These are phyloP conservation scores for Psittacula derbiana DNA, from an alignment of 2,797 vertebrate genomes.

Conservation along the genomic window DNA sequence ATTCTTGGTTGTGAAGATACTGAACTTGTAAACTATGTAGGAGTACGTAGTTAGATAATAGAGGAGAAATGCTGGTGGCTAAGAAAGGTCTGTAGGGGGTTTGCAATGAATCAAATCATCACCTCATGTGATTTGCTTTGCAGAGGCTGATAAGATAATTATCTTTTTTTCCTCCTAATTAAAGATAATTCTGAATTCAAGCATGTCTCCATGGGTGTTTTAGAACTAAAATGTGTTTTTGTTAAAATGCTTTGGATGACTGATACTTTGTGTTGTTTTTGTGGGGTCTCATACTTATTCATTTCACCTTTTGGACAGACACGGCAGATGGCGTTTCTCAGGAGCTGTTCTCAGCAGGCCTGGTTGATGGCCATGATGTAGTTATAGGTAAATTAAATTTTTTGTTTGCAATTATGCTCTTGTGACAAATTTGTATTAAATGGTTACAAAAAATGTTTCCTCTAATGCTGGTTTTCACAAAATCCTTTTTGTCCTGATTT, in stretches of 20 bases:
- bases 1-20: neutral
- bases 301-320: slow-evolving; percentile 83
- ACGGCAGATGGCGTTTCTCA: slow-evolving; percentile 98
- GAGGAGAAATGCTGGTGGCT: neutral
- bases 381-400: slow-evolving; percentile 90
- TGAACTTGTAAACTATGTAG: neutral
- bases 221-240: slow-evolving; percentile 53
- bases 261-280: slow-evolving; percentile 52
- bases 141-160: slow-evolving; percentile 31
- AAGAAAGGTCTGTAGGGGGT: neutral
- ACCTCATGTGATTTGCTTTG: slow-evolving; percentile 5
- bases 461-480: slow-evolving; percentile 31
- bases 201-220: slow-evolving; percentile 40
- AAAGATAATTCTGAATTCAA: slow-evolving; percentile 55
- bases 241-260: slow-evolving; percentile 51
- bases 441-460: slow-evolving; percentile 54
- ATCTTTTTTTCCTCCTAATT: slow-evolving; percentile 31
- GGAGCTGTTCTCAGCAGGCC: slow-evolving; percentile 96
- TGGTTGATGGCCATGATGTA: slow-evolving; percentile 95
- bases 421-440: slow-evolving; percentile 54
- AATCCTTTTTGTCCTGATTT: slow-evolving; percentile 15
- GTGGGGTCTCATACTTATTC: slow-evolving; percentile 67
- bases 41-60: neutral
- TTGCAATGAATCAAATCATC: slow-evolving; percentile 28
- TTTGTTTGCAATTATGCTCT: slow-evolving; percentile 66